Percentiles rank a stretch among this genome's conserved stretches.
These are phyloP conservation scores for Eretmochelys imbricata DNA, from an alignment of 2,113 vertebrate species.

Conservation along the genomic window DNA sequence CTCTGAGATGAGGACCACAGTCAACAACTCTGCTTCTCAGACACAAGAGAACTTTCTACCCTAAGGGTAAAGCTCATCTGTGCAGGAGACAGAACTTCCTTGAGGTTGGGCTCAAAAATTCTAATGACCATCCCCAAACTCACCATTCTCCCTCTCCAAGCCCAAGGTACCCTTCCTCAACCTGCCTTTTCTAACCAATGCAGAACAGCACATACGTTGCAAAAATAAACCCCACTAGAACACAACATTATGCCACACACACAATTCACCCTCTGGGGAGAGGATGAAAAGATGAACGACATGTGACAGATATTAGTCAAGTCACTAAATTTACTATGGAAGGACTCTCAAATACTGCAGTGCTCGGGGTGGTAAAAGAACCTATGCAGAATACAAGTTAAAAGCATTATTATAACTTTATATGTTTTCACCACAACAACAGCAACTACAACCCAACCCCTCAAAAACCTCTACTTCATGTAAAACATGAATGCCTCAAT, in stretches of 20 bases:
- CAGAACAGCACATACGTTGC: neutral
- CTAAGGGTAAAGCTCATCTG: neutral
- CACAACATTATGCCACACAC: neutral
- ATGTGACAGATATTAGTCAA: neutral
- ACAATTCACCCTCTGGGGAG: neutral
- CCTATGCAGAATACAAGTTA: neutral
- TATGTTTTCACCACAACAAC: neutral
- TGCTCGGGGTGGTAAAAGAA: neutral
- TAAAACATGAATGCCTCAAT: slow-evolving; percentile 18
- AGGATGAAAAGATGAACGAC: neutral
- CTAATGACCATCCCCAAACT: no score
- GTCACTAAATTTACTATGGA: neutral
- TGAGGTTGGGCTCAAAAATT: no score
- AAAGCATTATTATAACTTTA: neutral
- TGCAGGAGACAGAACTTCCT: neutral
- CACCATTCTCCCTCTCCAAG: no score
- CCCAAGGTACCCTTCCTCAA: no score
- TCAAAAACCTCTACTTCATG: neutral
- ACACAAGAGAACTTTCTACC: no score
- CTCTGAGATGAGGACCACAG: no score
- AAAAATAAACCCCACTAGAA: neutral
- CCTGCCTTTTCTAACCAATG: no score
- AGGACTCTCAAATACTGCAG: neutral
- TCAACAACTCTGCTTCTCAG: neutral
- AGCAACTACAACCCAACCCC: neutral